Evolutionary conservation across 2,113 vertebrate species (phyloP), one percentile per base, ranked within the genome.

Genomic region (Zootoca vivipara): DNA sequence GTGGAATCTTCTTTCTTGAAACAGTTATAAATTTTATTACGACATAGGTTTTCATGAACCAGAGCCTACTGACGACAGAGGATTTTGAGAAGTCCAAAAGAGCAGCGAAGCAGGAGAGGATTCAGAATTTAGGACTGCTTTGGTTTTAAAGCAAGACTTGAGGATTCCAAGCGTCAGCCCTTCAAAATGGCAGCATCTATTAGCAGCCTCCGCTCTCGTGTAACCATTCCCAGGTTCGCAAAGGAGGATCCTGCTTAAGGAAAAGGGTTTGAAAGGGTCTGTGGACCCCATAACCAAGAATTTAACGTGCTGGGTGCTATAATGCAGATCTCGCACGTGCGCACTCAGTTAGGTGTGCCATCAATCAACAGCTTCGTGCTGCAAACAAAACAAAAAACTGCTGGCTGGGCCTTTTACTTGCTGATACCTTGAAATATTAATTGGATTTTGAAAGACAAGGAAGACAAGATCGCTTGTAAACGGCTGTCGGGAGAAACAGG

Each of bases 281-380:
- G 24, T 12, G 26, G 24, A 52, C 10, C 26, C 5, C 7, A 10
- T 16, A 72, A n/a, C 9, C 70, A 52, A 90, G 62, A 16, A 80
- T 4, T 13, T 20, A 30, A 84, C 15, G 20, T 78, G 52, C 78
- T 62, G 85, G 52, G 13, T 38, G 46, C 52, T 62, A 35, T 35
- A 56, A 2, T 1, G 90, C 5, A 56, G 87, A 67, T 78, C 90
- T 88, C 62, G n/a, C n/a, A n/a, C n/a, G n/a, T n/a, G 70, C 81
- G 56, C 85, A 9, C 42, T 22, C 2, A 30, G 24, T 22, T 24
- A 24, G 28, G 40, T 1, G 20, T 0, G 64, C 40, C 20, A 70
- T 62, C 58, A 85, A 70, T 84, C 72, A 69, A 24, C 74, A 56
- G 72, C 28, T 64, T 73, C 5, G 20, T 30, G 65, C 73, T 1